Evolutionary conservation across 2,113 vertebrate genomes (phyloP).

Genomic region (Lontra canadensis): DNA sequence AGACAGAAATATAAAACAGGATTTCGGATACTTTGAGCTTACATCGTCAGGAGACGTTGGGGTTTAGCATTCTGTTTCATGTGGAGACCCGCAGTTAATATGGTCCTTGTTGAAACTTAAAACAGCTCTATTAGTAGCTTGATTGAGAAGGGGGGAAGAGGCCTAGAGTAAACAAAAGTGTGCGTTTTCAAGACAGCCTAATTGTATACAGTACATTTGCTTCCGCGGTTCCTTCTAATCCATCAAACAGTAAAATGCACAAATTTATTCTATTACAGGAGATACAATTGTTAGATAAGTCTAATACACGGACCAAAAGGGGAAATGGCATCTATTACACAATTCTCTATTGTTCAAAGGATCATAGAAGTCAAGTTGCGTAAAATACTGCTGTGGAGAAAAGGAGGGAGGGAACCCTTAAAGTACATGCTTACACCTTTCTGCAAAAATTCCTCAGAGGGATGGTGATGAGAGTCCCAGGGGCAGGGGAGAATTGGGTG

Average conservation of each 20-base stretch:
- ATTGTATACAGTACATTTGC: conserved; percentile 81
- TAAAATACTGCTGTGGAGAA: conserved; percentile 72
- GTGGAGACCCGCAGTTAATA: conserved; percentile 76
- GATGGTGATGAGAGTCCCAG: conserved; percentile 73
- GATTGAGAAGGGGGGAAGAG: conserved; percentile 79
- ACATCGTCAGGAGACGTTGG: conserved; percentile 59
- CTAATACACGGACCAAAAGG: conserved; percentile 67
- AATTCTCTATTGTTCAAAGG: conserved; percentile 84
- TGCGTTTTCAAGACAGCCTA: conserved; percentile 80
- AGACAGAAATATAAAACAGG: conserved; percentile 65
- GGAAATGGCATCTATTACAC: conserved; percentile 81
- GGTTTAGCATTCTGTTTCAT: conserved; percentile 77
- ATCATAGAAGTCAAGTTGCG: conserved; percentile 78
- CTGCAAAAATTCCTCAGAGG: conserved; percentile 64
- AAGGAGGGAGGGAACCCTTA: conserved; percentile 48
- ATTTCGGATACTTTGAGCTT: conserved; percentile 47
- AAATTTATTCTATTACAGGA: conserved; percentile 83
- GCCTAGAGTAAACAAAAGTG: conserved; percentile 83
- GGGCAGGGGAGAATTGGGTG: conserved; percentile 71
- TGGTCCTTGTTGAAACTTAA: conserved; percentile 83
- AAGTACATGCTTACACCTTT: conserved; percentile 79
- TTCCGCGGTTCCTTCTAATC: conserved; percentile 81
- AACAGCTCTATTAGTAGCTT: conserved; percentile 84
- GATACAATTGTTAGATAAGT: conserved; percentile 83
- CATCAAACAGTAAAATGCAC: conserved; percentile 75